Evolutionary conservation across 2,797 vertebrate species (phyloP), one percentile per base, ranked within the genome.

Genomic region (Hemitrygon akajei): DNA sequence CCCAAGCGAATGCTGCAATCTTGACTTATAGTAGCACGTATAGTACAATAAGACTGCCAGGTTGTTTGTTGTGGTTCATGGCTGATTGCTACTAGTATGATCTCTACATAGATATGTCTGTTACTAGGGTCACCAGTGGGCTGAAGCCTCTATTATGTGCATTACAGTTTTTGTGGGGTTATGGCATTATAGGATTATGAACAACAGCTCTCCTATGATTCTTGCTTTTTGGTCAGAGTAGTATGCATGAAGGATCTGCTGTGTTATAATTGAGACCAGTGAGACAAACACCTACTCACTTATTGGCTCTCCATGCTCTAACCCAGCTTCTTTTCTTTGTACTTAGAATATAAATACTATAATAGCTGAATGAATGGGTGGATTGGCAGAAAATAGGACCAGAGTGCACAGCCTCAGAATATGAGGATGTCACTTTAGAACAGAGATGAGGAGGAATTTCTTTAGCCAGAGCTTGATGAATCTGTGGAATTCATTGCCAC

Each of bases 1-100:
- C 79, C 56, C 94, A 81, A 87, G 86, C 37, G 94, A 94, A 93
- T 89, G 94, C 82, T 0, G 34, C 77, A 91, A 91, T 14, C 93
- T 14, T 94, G 91, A 71, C 91, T 94, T 73, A 34, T 92, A 20
- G 91, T 18, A 91, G 89, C 94, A 93, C 63, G 3, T 6, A 22
- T 91, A 25, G 22, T 91, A 25, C 93, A 91, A 0, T 93, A 94
- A 94, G 79, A 93, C 82, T 79, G 84, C 84, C 93, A 81, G 94
- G 66, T 79, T 89, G 34, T 95, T 95, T 95, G 94, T 95, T 94
- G 94, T 91, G 30, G 0, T 94, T 25, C 93, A 14, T 76, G 93
- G 77, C 93, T 95, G 87, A 25, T 94, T 94, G 63, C 18, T n/a
- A 5, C 22, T 73, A 75, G 69, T 80, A 93, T 93, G 16, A 93